Base-by-base conservation (phyloP, 2,888 invertebrate genomes). In the Pachydiplax longipennis region DNA sequence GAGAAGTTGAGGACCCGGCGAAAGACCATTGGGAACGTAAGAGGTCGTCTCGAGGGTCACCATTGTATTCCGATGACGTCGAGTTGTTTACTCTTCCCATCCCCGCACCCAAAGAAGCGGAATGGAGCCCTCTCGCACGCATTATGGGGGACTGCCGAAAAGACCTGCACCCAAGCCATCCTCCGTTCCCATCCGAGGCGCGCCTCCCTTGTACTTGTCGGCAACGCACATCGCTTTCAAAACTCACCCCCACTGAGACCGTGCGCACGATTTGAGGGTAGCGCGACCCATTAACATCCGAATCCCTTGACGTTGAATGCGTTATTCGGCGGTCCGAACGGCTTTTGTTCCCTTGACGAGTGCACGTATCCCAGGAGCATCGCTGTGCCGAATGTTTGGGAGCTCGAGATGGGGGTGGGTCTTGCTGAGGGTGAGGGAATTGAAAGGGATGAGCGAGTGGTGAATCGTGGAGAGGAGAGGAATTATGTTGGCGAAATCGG, bases 1-100 rank as follows among this genome's bases (percentile, higher is more conserved):
- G 83, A 58, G 31, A 25, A 53, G 25, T 18, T 13, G 82, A 18
- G 82, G 35, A 15, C 35, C 53, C 25, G 44, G 73, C 73, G 25
- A 31, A 73, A 73, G 31, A 73, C 73, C 25, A 31, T 31, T 73
- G 25, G 82, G 48, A 83, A 58, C 58, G 58, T 35, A 58, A 83
- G 83, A 58, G 83, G 83, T 83, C 83, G 83, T 44, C 83, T 22
- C 5, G 53, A 83, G 83, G 83, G 83, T 83, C 83, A 83, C 83
- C 83, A 83, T 83, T 83, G 83, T 83, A 83, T 83, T 83, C 83
- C 53, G 83, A 83, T 83, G 83, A 83, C 83, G 83, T 58, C 25
- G 58, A 58, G 31, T 18, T 31, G 83, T 58, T 83, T 73, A 73
- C 73, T 83, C 53, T 35, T 6, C 25, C 83, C 58, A 81, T 58